These are phyloP conservation scores for Pantherophis alleghaniensis DNA, from an alignment of 2,797 vertebrate genomes.

Conservation along the genomic window DNA sequence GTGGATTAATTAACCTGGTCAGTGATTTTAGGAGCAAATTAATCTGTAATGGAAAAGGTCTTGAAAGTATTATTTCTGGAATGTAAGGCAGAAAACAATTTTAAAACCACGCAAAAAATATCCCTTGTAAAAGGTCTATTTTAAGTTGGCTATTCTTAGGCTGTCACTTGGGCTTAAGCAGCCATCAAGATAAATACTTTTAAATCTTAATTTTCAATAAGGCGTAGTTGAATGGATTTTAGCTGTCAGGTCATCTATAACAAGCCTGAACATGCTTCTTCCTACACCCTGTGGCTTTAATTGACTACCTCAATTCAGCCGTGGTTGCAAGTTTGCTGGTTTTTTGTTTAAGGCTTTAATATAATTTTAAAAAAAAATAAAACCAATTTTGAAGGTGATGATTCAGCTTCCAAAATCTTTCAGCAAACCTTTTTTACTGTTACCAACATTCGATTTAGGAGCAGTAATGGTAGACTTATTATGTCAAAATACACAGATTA, in stretches of 20 bases:
- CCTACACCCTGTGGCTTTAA: background rate
- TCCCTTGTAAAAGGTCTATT: background rate
- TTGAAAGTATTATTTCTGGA: background rate
- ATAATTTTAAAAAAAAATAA: background rate
- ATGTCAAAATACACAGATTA: background rate
- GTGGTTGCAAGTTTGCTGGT: background rate
- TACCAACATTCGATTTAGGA: background rate
- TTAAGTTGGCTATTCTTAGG: background rate
- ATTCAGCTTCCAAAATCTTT: conserved; percentile 17
- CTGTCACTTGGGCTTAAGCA: background rate
- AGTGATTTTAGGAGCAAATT: background rate
- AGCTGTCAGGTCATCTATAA: background rate
- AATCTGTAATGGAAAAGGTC: background rate
- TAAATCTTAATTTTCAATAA: background rate
- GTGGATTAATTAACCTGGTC: background rate
- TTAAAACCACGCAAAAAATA: background rate
- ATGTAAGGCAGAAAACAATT: background rate
- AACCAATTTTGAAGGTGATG: background rate
- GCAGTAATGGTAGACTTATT: background rate
- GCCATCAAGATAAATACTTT: background rate
- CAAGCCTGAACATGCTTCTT: background rate
- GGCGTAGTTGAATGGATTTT: background rate
- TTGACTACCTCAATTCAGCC: background rate
- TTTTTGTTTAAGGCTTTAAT: background rate
- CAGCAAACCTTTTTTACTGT: background rate